These are phyloP conservation scores for Hypolimnas misippus DNA, from an alignment of 2,888 invertebrate genomes.

Conservation along the genomic window DNA sequence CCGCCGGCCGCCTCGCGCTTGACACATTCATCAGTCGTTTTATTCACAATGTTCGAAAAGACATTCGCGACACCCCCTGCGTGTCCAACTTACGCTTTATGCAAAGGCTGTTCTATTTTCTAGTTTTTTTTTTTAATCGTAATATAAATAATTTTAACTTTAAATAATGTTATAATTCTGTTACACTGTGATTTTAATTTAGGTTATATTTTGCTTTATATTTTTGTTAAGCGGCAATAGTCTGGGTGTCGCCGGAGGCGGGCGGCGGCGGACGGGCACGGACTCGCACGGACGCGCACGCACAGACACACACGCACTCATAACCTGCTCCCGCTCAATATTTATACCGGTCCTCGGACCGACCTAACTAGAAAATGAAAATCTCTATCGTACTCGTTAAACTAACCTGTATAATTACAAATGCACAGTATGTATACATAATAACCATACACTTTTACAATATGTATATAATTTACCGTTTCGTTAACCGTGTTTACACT, in stretches of 20 bases:
- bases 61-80: conserved; percentile 21
- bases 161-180: neutral
- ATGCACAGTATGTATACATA: conserved; percentile 77
- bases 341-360: conserved; percentile 53
- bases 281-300: conserved; percentile 19
- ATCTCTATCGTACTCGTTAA: conserved; percentile 76
- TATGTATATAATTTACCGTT: conserved; percentile 67
- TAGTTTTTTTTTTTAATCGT: neutral
- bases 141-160: neutral
- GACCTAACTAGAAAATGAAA: conserved; percentile 66
- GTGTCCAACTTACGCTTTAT: conserved; percentile 18
- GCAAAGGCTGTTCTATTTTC: neutral
- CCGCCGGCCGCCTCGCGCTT: conserved; percentile 58
- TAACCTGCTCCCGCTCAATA: conserved; percentile 31
- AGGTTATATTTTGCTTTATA: neutral
- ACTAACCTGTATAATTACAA: conserved; percentile 81
- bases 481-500: conserved; percentile 53
- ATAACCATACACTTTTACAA: conserved; percentile 76
- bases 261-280: conserved; percentile 25
- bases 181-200: neutral
- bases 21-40: conserved; percentile 76
- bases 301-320: conserved; percentile 37
- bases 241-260: conserved; percentile 8
- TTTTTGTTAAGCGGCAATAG: neutral
- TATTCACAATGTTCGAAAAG: conserved; percentile 55